Evolutionary conservation across 1,140 invertebrate species (phyloP), one percentile per base, ranked within the genome.

Genomic region (Mylabris phalerata): DNA sequence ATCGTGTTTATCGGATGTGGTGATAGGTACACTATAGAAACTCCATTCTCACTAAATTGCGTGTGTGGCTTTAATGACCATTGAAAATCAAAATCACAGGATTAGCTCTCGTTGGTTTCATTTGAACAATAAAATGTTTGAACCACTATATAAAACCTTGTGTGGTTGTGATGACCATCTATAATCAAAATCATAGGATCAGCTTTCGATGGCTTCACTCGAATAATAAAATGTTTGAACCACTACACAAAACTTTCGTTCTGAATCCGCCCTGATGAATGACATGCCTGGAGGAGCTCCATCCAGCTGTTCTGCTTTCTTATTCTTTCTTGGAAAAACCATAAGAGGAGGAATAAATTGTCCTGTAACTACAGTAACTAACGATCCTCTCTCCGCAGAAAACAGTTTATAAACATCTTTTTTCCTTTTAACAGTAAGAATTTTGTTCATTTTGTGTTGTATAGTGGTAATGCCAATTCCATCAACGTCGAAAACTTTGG

Each of bases 331-430:
- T 73, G 69, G 60, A 75, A 78, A 44, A 78, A 55, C 27, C 9
- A 55, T 44, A 24, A 79, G 62, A 32, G 63, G 71, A 52, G 19
- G 19, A 19, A 19, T 19, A 19, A 19, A 13, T 13, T 65, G 70
- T 25, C 77, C 76, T 58, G 60, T 63, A 41, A 70, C 54, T 27
- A 77, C 49, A 25, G 78, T 80, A 0, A 78, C 70, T 26, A 75
- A 70, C 57, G 70, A 69, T 25, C 77, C 78, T 51, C 77, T 67
- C 67, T 80, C 78, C 50, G 70, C 73, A 39, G 74, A 78, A 3
- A 72, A 75, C 5, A 78, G 39, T 72, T 77, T 19, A 80, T 69
- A 66, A 80, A 73, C 50, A 75, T 72, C 27, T 64, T 19, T 19
- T 1, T 57, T 25, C 72, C 70, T 65, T 72, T 76, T 11, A 32